Evolutionary conservation across 2,888 invertebrate genomes (phyloP).

Genomic region (Drosophila maculinotata): DNA sequence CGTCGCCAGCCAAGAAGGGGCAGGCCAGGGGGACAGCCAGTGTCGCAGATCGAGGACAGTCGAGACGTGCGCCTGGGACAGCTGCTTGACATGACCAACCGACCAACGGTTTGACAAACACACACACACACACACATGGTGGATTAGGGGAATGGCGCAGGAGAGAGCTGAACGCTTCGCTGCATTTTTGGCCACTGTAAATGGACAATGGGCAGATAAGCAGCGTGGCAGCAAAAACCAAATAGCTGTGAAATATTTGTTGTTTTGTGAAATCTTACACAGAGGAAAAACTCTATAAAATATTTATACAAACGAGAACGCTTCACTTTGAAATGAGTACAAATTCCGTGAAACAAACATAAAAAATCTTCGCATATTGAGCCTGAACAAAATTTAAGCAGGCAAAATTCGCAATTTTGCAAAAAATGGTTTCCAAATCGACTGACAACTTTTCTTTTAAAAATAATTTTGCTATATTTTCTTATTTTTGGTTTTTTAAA

Average conservation of each 20-base stretch:
- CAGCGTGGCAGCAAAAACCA: constrained; percentile 10
- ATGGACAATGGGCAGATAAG: constrained; percentile 35
- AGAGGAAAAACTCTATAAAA: background rate
- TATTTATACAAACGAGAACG: no score
- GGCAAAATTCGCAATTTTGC: no score
- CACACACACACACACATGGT: constrained; percentile 25
- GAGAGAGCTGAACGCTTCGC: constrained; percentile 14
- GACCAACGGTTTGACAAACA: constrained; percentile 48
- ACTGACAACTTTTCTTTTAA: no score
- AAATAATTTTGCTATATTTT: no score
- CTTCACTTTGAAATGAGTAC: no score
- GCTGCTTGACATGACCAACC: constrained; percentile 68
- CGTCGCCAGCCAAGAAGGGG: constrained; percentile 71
- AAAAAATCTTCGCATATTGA: no score
- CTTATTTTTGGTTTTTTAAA: no score
- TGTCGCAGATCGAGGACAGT: constrained; percentile 59
- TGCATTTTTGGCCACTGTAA: constrained; percentile 41
- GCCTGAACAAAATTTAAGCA: no score
- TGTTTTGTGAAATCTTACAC: constrained; percentile 9
- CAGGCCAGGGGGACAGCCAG: constrained; percentile 21
- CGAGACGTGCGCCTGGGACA: constrained; percentile 56
- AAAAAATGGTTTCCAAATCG: no score
- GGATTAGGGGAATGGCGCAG: background rate
- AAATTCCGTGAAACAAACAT: no score
- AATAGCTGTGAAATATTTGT: constrained; percentile 14